Evolutionary conservation across 2,888 invertebrate genomes (phyloP).

Genomic region (Aphodius granarius): DNA sequence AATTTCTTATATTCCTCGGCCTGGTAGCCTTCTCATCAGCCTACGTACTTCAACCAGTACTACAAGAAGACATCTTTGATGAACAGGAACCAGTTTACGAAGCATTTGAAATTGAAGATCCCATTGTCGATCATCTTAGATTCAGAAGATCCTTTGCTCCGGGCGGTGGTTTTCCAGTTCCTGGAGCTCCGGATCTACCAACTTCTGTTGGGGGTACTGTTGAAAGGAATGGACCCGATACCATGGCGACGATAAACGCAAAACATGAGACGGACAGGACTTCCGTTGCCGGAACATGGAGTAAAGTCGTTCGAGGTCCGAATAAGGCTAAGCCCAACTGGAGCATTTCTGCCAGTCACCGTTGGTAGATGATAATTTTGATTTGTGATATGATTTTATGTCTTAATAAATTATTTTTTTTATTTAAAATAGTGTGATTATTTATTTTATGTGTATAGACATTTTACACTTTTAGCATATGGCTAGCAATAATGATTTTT

Average conservation of each 20-base stretch:
- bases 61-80: conserved; percentile 9
- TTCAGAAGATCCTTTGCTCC: conserved; percentile 10
- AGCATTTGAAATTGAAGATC: neutral
- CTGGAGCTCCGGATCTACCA: neutral
- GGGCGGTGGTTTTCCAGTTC: neutral
- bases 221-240: conserved; percentile 11
- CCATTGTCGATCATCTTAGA: neutral
- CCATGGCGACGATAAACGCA: conserved; percentile 15
- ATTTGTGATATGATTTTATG: too few species aligned
- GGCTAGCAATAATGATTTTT: too few species aligned
- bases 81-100: neutral
- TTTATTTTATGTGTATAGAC: too few species aligned
- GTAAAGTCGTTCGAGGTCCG: conserved; percentile 22
- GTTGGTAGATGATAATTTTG: too few species aligned
- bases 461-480: too few species aligned
- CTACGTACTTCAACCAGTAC: neutral
- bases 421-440: too few species aligned
- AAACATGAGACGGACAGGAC: conserved; percentile 15
- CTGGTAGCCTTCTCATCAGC: conserved; percentile 9
- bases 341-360: conserved; percentile 8
- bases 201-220: conserved; percentile 1
- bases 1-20: neutral
- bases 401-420: too few species aligned
- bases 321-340: conserved; percentile 21
- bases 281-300: conserved; percentile 17